phyloP scores from a whole-genome alignment of 2,888 invertebrate species.

The Tineola bisselliella region DNA sequence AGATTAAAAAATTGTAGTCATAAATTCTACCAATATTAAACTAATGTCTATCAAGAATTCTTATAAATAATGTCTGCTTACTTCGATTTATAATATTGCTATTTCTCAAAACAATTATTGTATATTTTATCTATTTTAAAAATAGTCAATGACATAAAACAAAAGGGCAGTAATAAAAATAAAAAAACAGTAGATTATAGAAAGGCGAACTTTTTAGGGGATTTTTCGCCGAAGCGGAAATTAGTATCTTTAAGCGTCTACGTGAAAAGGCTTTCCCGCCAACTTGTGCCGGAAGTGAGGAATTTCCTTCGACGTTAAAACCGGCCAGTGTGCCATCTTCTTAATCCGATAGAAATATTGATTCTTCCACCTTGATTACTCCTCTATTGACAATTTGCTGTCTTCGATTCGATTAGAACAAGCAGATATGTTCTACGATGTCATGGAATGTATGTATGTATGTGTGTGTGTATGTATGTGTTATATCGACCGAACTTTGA shows the following conservation, averaged over 20 bases:
- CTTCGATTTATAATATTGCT: no score
- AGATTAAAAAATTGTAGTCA: no score
- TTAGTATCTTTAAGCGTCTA: conserved; percentile 2
- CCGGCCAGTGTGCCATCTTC: neutral
- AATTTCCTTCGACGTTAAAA: conserved; percentile 8
- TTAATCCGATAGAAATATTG: neutral
- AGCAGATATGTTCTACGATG: no score
- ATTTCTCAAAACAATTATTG: no score
- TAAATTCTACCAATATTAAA: no score
- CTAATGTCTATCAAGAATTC: no score
- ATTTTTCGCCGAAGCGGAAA: neutral
- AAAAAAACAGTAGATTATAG: neutral
- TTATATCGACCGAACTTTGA: no score
- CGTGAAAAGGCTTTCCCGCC: neutral
- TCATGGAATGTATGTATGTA: neutral
- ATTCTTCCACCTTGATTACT: neutral
- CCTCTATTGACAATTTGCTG: neutral
- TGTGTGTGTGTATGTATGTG: neutral
- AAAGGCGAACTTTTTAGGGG: neutral
- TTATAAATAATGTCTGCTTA: no score
- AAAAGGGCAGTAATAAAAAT: neutral
- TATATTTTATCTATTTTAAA: no score
- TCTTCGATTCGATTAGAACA: neutral
- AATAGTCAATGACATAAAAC: no score
- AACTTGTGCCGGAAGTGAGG: neutral